A percentile compares a stretch with the other conserved stretches of the same genome.
Evolutionary conservation across 2,113 vertebrate species (phyloP).

Genomic region (Paramormyrops kingsleyae): DNA sequence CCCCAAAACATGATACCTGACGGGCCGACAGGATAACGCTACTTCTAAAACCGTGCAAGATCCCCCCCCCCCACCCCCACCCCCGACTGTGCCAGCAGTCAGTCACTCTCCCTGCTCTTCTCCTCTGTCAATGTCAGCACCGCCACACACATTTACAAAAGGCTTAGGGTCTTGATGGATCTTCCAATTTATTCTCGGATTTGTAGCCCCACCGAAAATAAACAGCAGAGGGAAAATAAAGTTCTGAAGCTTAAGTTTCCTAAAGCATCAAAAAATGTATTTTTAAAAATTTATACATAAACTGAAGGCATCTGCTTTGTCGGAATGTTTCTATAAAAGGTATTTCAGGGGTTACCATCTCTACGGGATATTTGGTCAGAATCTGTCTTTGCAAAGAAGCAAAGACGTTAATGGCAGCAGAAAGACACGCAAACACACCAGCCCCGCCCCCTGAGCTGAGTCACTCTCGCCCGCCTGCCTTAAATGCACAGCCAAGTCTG

Average conservation of each 20-base stretch:
- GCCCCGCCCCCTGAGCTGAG: not conserved
- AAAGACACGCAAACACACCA: not conserved
- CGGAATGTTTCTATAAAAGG: not conserved
- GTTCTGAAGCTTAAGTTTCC: not conserved
- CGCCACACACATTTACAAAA: not conserved
- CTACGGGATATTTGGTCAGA: not conserved
- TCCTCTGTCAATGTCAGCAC: not conserved
- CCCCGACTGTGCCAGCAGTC: not conserved
- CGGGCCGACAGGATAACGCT: not conserved
- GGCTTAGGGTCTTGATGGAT: not conserved
- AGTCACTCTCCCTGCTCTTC: not conserved
- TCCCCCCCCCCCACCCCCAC: not conserved
- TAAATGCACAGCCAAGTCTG: not conserved
- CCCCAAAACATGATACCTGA: not conserved
- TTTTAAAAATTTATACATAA: not conserved
- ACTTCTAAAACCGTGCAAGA: not conserved
- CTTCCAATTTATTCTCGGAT: not conserved
- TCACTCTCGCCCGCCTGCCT: not conserved
- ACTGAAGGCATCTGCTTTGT: not conserved
- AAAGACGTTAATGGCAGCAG: not conserved
- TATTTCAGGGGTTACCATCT: not conserved
- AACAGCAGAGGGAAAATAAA: not conserved
- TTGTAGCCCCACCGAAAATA: not conserved
- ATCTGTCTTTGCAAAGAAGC: not conserved
- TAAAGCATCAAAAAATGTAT: not conserved